A percentile compares a stretch with the other conserved stretches of the same genome.
These are phyloP conservation scores for Dynastes hyllus DNA, from an alignment of 2,888 invertebrate genomes.

Conservation along the genomic window DNA sequence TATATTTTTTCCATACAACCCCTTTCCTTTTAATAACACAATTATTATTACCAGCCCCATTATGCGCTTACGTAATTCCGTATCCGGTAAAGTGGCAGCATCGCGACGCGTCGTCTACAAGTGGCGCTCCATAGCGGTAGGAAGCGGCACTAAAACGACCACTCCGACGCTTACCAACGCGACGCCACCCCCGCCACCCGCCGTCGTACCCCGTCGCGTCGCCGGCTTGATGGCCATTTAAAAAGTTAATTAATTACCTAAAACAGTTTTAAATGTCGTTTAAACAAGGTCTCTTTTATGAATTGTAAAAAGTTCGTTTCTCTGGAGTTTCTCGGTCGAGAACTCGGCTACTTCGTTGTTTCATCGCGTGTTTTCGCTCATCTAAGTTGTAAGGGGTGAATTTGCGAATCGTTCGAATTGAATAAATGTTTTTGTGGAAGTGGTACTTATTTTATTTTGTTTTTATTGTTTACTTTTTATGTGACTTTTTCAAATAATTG, in stretches of 20 bases:
- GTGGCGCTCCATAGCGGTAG: slow-evolving; percentile 67
- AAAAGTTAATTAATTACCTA: slow-evolving; percentile 70
- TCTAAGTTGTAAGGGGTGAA: background rate
- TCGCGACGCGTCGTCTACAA: slow-evolving; percentile 68
- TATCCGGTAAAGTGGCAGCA: slow-evolving; percentile 59
- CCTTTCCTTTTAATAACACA: too few relatives aligned
- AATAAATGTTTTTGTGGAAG: background rate
- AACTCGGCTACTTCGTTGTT: background rate
- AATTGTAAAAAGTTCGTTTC: slow-evolving; percentile 55
- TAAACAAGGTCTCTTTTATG: slow-evolving; percentile 43
- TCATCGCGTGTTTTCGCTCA: background rate
- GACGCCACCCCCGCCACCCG: slow-evolving; percentile 52
- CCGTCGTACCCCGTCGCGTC: slow-evolving; percentile 52
- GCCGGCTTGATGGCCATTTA: slow-evolving; percentile 62
- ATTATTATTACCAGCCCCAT: slow-evolving; percentile 13
- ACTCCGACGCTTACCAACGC: slow-evolving; percentile 45
- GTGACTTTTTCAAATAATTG: too few relatives aligned
- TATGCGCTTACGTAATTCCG: slow-evolving; percentile 51
- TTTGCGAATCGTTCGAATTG: background rate
- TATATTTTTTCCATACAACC: background rate
- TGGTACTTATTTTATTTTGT: too few relatives aligned
- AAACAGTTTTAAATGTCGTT: slow-evolving; percentile 63
- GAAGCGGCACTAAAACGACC: slow-evolving; percentile 59
- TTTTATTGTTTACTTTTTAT: too few relatives aligned
- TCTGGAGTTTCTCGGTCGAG: slow-evolving; percentile 33